phyloP scores from a whole-genome alignment of 2,888 invertebrate genomes.

The Nomada fucata region DNA sequence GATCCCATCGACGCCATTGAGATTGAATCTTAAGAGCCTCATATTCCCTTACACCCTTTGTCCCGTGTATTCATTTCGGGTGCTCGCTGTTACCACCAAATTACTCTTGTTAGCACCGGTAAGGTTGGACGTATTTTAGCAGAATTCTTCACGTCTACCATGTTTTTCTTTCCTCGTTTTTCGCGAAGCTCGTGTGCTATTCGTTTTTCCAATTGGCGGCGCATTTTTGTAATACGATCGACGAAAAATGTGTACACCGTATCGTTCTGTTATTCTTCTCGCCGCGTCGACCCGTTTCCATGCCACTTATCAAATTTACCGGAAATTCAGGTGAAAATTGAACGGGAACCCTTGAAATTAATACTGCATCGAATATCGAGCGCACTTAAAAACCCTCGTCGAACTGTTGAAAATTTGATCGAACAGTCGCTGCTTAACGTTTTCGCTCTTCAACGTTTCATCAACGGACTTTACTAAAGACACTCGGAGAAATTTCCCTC shows the following conservation, averaged over 20 bases:
- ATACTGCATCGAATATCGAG: not conserved
- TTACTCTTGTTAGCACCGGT: no score
- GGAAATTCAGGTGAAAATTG: not conserved
- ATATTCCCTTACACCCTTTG: conserved; percentile 3
- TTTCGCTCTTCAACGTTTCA: not conserved
- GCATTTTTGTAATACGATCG: not conserved
- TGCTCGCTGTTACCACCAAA: no score
- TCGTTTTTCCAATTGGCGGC: conserved; percentile 21
- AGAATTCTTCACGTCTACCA: not conserved
- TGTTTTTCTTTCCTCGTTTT: conserved; percentile 25
- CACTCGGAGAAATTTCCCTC: not conserved
- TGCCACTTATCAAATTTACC: not conserved
- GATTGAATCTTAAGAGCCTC: conserved; percentile 34
- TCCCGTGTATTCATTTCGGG: no score
- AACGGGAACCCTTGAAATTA: not conserved
- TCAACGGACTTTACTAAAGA: not conserved
- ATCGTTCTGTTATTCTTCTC: conserved; percentile 14
- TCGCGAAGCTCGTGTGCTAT: conserved; percentile 18
- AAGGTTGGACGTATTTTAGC: no score
- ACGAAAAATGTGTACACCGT: conserved; percentile 10
- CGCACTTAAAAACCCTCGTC: not conserved
- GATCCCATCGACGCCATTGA: conserved; percentile 17
- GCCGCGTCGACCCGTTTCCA: not conserved
- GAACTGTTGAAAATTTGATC: not conserved
- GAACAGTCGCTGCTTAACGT: not conserved